Conservation (phyloP, 2,797 vertebrate species). For the Morus bassanus region DNA sequence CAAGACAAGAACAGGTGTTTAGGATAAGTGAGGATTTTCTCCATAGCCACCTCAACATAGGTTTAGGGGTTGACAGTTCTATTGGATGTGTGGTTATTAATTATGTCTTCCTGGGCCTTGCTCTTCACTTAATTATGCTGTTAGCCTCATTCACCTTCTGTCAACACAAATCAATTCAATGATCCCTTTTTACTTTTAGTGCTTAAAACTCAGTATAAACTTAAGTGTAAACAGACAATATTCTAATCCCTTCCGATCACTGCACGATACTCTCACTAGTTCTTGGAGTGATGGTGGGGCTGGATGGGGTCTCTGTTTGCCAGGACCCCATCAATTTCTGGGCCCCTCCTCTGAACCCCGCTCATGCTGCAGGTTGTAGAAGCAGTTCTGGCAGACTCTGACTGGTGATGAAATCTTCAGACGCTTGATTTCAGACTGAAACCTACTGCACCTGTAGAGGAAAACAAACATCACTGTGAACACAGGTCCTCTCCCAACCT, state of each 20-base stretch:
- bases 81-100: not conserved
- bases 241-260: not conserved
- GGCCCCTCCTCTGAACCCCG: constrained; percentile 85
- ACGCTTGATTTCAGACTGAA: constrained; percentile 96
- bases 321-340: constrained; percentile 78
- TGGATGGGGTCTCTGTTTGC: not conserved
- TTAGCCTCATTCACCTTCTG: not conserved
- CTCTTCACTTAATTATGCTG: not conserved
- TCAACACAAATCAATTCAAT: constrained; percentile 17
- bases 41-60: not conserved
- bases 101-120: not conserved
- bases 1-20: constrained; percentile 63
- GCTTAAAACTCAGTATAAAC: constrained; percentile 70
- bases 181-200: constrained; percentile 75
- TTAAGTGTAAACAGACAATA: constrained; percentile 69
- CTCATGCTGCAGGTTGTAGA: constrained; percentile 95
- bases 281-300: not conserved
- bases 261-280: not conserved
- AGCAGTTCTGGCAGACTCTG: constrained; percentile 98
- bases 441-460: constrained; percentile 90
- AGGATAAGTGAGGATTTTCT: constrained; percentile 27
- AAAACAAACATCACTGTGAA: not conserved
- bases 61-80: not conserved
- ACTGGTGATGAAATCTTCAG: constrained; percentile 98
- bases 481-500: not conserved